Base-by-base conservation (phyloP, 2,113 vertebrate genomes). In the Paratilapia polleni region DNA sequence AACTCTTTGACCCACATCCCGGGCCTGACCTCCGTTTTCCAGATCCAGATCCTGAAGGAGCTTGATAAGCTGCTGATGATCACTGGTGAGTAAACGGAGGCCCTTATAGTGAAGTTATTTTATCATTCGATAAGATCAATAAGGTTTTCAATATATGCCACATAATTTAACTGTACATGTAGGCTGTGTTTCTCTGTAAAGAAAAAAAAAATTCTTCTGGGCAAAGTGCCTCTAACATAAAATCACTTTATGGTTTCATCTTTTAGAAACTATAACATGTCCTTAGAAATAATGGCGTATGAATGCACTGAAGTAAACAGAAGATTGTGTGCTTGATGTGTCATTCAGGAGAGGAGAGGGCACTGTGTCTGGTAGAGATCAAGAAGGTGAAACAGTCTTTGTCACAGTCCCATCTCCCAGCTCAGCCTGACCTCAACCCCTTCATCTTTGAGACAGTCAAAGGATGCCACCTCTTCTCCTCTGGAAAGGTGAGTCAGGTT, bases 311-410 rank as follows among this genome's bases (percentile, higher is more conserved):
- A 60, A 22, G 3, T 80, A 24, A 77, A 34, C 9, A 28, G 22
- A 9, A 22, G 8, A 76, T 56, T 70, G 13, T 31, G 41, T 83
- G 70, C 81, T 60, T 89, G 64, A 24, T 78, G 34, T 86, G 57
- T 76, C 5, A 20, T 78, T 78, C 43, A 99, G 98, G 98, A 88
- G 97, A 98, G 81, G 98, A 99, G 64, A 95, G 98, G 82, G 97
- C 97, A 5, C 91, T 99, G 87, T 99, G 98, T 88, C 96, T 99
- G 28, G 97, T 98, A 38, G 98, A 99, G 8, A 97, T 99, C 89
- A 99, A 99, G 95, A 98, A 99, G 88, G 97, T 99, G 77, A 99
- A 99, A 87, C 98, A 99, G 93, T 99, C 98, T 34, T 92, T 99
- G 82, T 97, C 98, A 4, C 98, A 99, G 94, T 97, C 98, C n/a